A percentile compares a stretch with the other conserved stretches of the same genome.
Conservation (phyloP, 2,888 invertebrate species). For the Harpalus rufipes region DNA sequence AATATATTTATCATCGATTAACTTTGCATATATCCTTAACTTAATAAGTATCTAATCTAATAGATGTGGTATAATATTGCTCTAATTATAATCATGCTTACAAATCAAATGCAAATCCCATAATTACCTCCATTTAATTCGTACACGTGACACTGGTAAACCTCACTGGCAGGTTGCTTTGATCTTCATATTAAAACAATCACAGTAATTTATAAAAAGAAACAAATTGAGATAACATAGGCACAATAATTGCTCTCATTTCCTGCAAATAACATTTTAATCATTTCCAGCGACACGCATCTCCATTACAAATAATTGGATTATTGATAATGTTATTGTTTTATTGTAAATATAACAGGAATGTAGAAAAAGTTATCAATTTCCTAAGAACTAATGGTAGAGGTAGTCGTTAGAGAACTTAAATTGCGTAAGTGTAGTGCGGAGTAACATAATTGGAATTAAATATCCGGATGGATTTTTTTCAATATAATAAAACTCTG, state of each 20-base stretch:
- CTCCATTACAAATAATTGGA: slow-evolving; percentile 47
- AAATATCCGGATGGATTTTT: too few species aligned
- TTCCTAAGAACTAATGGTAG: slow-evolving; percentile 11
- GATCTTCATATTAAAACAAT: slow-evolving; percentile 31
- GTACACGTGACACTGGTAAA: slow-evolving; percentile 32
- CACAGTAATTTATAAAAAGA: slow-evolving; percentile 7
- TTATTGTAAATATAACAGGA: slow-evolving; percentile 1
- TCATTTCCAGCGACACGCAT: slow-evolving; percentile 33
- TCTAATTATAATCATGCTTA: slow-evolving; percentile 18
- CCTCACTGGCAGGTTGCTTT: neutral
- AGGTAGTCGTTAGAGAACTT: neutral
- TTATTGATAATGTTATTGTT: slow-evolving; percentile 41
- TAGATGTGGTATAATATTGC: slow-evolving; percentile 14
- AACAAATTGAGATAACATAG: slow-evolving; percentile 8
- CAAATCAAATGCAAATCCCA: slow-evolving; percentile 50
- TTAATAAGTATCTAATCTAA: slow-evolving; percentile 2
- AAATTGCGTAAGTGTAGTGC: slow-evolving; percentile 14
- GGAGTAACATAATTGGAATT: neutral
- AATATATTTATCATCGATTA: neutral
- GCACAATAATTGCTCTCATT: slow-evolving; percentile 48
- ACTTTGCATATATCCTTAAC: neutral
- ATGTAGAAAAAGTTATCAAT: slow-evolving; percentile 22
- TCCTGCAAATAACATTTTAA: slow-evolving; percentile 44
- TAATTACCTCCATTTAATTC: slow-evolving; percentile 38
- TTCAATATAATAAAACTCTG: neutral